Conservation (phyloP, 2,888 invertebrate genomes). For the Sarcophaga subvicina region DNA sequence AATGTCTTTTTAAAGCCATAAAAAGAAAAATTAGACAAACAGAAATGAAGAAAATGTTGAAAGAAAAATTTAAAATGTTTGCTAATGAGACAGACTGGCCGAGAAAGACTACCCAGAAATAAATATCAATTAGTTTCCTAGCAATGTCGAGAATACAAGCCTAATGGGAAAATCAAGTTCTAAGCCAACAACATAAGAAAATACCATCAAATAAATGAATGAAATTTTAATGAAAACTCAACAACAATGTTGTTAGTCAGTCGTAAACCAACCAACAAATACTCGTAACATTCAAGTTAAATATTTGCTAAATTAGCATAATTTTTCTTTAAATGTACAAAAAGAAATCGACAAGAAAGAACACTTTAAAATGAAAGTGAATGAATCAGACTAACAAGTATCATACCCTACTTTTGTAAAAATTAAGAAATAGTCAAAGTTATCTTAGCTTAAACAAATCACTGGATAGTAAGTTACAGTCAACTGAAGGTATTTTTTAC, state of each 20-base stretch:
- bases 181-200: neutral
- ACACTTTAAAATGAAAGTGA: neutral
- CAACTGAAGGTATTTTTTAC: too few species aligned
- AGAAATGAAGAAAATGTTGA: slow-evolving; percentile 10
- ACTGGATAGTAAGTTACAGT: too few species aligned
- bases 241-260: slow-evolving; percentile 28
- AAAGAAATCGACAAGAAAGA: slow-evolving; percentile 22
- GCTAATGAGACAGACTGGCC: slow-evolving; percentile 41
- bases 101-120: slow-evolving; percentile 25
- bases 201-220: slow-evolving; percentile 17
- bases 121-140: slow-evolving; percentile 55
- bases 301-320: slow-evolving; percentile 54
- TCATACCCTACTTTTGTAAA: too few species aligned
- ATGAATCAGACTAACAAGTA: too few species aligned
- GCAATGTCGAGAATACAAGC: slow-evolving; percentile 42
- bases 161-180: slow-evolving; percentile 44
- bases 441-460: too few species aligned
- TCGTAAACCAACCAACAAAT: too few species aligned
- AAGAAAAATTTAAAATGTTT: slow-evolving; percentile 24
- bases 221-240: slow-evolving; percentile 5
- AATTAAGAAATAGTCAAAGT: too few species aligned
- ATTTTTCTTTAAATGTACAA: slow-evolving; percentile 50
- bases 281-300: too few species aligned
- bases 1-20: neutral
- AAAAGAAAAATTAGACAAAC: neutral